phyloP scores from a whole-genome alignment of 2,888 invertebrate genomes.

The Syritta pipiens region DNA sequence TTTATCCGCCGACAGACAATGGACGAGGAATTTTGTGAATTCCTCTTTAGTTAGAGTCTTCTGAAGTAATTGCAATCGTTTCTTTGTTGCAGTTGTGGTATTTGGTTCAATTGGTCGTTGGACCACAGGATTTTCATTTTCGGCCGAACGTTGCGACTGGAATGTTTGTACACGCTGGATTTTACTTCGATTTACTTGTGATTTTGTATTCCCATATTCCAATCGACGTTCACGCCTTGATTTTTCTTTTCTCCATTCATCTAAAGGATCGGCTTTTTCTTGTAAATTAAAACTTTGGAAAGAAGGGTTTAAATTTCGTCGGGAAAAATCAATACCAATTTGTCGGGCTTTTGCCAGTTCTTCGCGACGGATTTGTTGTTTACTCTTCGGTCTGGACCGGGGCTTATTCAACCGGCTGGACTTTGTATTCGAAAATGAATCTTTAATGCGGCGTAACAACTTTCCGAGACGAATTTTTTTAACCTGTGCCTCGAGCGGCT shows the following conservation, averaged over 20 bases:
- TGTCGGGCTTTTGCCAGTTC: conserved; percentile 32
- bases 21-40: conserved; percentile 11
- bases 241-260: not conserved
- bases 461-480: conserved; percentile 47
- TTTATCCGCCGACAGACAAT: conserved; percentile 12
- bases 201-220: conserved; percentile 36
- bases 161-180: not conserved
- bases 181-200: conserved; percentile 17
- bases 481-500: conserved; percentile 21
- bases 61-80: not conserved
- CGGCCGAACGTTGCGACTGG: not conserved
- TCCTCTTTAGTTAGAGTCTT: not conserved
- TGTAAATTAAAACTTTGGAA: not conserved
- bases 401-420: not conserved
- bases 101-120: not conserved
- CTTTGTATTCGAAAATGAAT: conserved; percentile 1
- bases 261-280: not conserved
- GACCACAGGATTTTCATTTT: not conserved
- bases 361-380: conserved; percentile 18
- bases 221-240: conserved; percentile 31
- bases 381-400: not conserved
- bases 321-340: conserved; percentile 38
- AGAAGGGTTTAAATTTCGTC: conserved; percentile 15
- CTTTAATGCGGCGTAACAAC: conserved; percentile 27
- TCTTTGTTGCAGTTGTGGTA: not conserved